These are phyloP conservation scores for Notodonta dromedarius DNA, from an alignment of 2,888 invertebrate genomes.

Conservation along the genomic window DNA sequence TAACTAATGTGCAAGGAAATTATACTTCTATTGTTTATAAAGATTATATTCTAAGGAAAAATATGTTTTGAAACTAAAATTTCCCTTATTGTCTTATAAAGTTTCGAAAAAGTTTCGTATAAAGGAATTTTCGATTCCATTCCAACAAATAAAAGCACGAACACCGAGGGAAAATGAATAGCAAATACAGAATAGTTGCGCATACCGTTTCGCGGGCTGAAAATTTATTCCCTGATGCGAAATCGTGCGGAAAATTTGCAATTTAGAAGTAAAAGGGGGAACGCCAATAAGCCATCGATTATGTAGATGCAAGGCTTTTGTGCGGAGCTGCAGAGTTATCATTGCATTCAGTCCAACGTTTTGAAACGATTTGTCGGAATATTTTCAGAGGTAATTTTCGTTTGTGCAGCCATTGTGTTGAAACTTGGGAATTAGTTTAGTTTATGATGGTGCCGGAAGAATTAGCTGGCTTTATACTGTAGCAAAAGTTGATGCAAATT, in stretches of 20 bases:
- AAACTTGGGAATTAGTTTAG: slow-evolving; percentile 44
- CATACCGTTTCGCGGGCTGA: slow-evolving; percentile 69
- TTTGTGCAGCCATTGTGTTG: slow-evolving; percentile 43
- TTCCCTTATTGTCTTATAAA: too few species aligned
- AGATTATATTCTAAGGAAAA: too few species aligned
- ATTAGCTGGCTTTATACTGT: slow-evolving; percentile 26
- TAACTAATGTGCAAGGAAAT: too few species aligned
- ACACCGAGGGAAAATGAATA: slow-evolving; percentile 51
- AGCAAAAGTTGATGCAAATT: slow-evolving; percentile 8
- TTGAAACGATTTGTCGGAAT: slow-evolving; percentile 74
- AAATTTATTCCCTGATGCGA: slow-evolving; percentile 78
- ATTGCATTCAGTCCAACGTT: slow-evolving; percentile 70
- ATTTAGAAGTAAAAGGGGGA: slow-evolving; percentile 82
- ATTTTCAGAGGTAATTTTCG: slow-evolving; percentile 61
- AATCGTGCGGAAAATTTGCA: slow-evolving; percentile 84
- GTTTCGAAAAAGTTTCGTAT: neutral
- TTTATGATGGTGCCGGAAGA: slow-evolving; percentile 28
- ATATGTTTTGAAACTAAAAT: too few species aligned
- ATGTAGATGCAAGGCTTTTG: slow-evolving; percentile 81
- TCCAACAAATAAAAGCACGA: slow-evolving; percentile 37
- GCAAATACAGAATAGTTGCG: slow-evolving; percentile 65
- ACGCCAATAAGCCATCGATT: slow-evolving; percentile 83
- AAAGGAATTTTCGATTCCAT: slow-evolving; percentile 6
- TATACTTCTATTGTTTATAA: too few species aligned
- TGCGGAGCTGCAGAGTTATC: slow-evolving; percentile 75